Evolutionary conservation across 2,113 vertebrate genomes (phyloP).

Genomic region (Phalacrocorax carbo): DNA sequence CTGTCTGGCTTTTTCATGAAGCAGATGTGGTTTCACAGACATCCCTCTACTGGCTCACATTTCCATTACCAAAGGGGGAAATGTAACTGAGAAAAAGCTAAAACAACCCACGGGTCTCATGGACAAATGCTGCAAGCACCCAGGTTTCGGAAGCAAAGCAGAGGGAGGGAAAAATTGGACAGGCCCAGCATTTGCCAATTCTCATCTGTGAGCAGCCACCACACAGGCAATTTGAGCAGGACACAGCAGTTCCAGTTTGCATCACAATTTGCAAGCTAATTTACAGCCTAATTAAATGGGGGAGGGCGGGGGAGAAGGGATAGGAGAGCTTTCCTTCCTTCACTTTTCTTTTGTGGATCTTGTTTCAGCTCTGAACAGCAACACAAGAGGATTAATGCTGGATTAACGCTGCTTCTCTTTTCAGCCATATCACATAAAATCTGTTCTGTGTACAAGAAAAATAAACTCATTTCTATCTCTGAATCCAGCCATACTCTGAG

Average conservation of each 20-base stretch:
- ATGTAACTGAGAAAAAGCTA: conserved; percentile 8
- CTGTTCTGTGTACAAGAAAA: background rate
- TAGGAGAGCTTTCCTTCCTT: background rate
- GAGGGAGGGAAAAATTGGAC: background rate
- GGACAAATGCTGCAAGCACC: background rate
- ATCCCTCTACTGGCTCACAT: background rate
- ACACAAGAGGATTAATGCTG: background rate
- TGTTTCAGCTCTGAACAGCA: background rate
- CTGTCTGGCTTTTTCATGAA: background rate
- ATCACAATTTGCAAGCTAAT: background rate
- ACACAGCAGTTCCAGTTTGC: background rate
- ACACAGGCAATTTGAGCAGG: background rate
- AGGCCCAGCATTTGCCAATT: background rate
- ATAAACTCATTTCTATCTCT: background rate
- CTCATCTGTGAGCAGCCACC: background rate
- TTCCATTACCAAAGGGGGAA: conserved; percentile 2
- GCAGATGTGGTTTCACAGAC: background rate
- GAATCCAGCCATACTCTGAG: background rate
- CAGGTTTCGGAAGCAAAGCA: background rate
- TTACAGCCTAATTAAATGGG: background rate
- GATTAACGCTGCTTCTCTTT: background rate
- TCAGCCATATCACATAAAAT: background rate
- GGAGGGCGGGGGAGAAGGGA: background rate
- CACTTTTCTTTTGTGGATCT: background rate
- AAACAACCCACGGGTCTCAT: background rate